Base-by-base conservation (phyloP, 2,888 invertebrate genomes). In the Conops quadrifasciatus region DNA sequence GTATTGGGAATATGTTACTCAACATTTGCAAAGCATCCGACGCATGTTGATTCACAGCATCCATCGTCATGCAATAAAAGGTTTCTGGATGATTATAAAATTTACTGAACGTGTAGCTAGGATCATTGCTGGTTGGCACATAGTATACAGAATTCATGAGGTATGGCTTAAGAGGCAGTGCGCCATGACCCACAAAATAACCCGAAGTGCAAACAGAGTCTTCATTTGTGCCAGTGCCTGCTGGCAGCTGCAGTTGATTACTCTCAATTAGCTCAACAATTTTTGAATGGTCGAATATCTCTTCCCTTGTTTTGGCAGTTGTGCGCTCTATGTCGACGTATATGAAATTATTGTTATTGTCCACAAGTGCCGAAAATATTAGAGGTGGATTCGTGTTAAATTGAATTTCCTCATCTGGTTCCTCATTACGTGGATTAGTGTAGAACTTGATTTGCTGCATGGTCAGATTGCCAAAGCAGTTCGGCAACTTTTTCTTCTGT, bases 401-500 rank as follows among this genome's bases (percentile, higher is more conserved):
- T 45, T 72, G 67, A 21, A 78, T 78, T 58, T 80, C 78, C 51
- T 79, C 79, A 36, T 62, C 28, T 1, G 16, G 51, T 49, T 58
- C 77, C 72, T 77, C 77, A 66, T 74, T 74, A 28, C 77, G 77
- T 43, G 79, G 76, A 30, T 80, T 76, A 53, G 77, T 80, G 73
- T 83, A 80, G 72, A 84, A 81, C 65, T 81, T 80, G 70, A 84
- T 83, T 78, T 83, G 82, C 67, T 81, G 80, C 81, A 83, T 82
- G 67, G 81, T 80, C 65, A 84, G 74, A 72, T 80, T 80, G 63
- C 84, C 84, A 73, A 84, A 77, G 70, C 84, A 84, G 60, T 83
- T 82, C 72, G 83, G 80, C 76, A 83, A 75, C 71, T 78, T 79
- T 66, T 75, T 74, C 76, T 80, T 82, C 76, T 81, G 80, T 73